Conservation (phyloP, 2,888 invertebrate genomes). For the Chloroclysta siterata region DNA sequence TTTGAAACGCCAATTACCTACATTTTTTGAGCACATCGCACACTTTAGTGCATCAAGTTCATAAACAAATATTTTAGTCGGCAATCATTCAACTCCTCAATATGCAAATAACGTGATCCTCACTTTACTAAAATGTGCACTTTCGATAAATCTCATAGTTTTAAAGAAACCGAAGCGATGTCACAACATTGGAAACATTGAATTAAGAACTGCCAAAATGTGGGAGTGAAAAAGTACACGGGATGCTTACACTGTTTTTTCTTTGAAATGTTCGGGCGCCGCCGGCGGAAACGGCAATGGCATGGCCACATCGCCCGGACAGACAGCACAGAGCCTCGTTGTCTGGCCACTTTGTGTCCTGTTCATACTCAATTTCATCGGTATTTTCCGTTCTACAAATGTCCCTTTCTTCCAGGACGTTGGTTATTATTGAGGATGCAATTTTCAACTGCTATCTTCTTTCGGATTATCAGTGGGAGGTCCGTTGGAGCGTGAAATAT, state of each 20-base stretch:
- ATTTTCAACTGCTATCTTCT: constrained; percentile 19
- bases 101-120: constrained; percentile 15
- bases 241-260: constrained; percentile 9
- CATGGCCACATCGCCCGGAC: constrained; percentile 57
- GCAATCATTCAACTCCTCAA: constrained; percentile 6
- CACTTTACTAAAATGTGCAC: constrained; percentile 2
- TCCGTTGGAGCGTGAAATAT: neutral
- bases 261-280: constrained; percentile 67
- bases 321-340: constrained; percentile 59
- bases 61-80: constrained; percentile 25
- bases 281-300: constrained; percentile 78
- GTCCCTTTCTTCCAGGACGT: constrained; percentile 26
- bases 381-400: constrained; percentile 27
- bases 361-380: constrained; percentile 27
- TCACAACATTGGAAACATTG: constrained; percentile 21
- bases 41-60: constrained; percentile 39
- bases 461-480: neutral
- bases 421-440: constrained; percentile 22
- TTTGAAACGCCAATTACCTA: constrained; percentile 45
- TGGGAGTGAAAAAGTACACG: neutral
- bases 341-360: constrained; percentile 45
- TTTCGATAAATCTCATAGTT: constrained; percentile 21
- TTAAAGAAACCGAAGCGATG: constrained; percentile 9
- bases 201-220: constrained; percentile 21
- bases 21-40: constrained; percentile 45